Evolutionary conservation across 2,113 vertebrate genomes (phyloP), one percentile per base, ranked within the genome.

Genomic region (Tringa solitaria): DNA sequence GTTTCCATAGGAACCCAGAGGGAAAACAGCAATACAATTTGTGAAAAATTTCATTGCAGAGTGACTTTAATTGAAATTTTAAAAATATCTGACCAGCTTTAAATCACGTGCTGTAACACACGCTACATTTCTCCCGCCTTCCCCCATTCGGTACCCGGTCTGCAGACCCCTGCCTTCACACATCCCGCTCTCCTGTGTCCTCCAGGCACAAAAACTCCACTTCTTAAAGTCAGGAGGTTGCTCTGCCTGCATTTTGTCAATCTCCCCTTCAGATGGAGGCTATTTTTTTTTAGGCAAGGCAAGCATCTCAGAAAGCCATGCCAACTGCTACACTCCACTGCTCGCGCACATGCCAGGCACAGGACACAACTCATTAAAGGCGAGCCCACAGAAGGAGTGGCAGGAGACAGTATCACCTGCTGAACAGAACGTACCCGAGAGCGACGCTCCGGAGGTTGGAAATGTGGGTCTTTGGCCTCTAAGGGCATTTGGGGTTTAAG

Each of bases 1-100:
- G 94, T 97, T 97, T 95, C 96, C 93, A 97, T 96, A 93, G 96
- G 83, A 97, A 97, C 95, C 87, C 65, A 50, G 65, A 87, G 30
- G 54, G 54, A 96, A 96, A 96, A 95, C 93, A 96, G 90, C 35
- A 64, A 90, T 24, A 91, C 59, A 51, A 59, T 85, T 95, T 80
- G 51, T 67, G 50, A 91, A 95, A 96, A 97, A 91, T n/a, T 93
- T 95, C 84, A 83, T 46, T 46, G 73, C 77, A 3, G 68, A 84
- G 53, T 65, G 45, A 80, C 56, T 96, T 96, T 85, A 94, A 95
- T 87, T 80, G 61, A 91, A 84, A 91, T 76, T 94, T 97, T 26
- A 77, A 96, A 96, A 96, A 96, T 92, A 96, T 77, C 74, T 79
- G 84, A 87, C 43, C 81, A 89, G 83, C 63, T 95, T 84, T 61